A percentile compares a stretch with the other conserved stretches of the same genome.
phyloP scores from a whole-genome alignment of 2,888 invertebrate species.

The Mycogona germanica region DNA sequence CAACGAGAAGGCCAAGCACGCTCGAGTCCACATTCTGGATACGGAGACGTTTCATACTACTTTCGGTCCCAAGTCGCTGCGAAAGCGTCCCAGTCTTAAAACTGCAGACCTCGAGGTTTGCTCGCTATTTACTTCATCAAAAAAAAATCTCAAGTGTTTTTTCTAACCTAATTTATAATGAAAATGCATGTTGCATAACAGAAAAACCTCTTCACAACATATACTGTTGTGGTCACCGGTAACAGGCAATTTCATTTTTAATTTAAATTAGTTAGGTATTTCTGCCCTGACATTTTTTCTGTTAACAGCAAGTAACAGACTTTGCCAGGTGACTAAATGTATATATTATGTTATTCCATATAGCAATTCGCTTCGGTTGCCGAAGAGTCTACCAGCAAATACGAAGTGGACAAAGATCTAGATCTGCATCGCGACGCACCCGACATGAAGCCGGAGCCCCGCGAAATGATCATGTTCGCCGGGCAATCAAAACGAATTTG shows the following conservation, averaged over 20 bases:
- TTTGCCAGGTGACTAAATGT: too few relatives aligned
- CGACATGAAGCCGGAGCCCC: constrained; percentile 63
- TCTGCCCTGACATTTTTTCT: not conserved
- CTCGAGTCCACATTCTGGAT: constrained; percentile 85
- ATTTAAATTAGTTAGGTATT: not conserved
- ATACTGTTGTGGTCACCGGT: too few relatives aligned
- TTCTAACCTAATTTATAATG: too few relatives aligned
- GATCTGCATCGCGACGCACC: constrained; percentile 62
- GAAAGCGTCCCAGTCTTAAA: constrained; percentile 70
- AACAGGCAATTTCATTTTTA: not conserved
- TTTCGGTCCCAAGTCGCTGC: constrained; percentile 86
- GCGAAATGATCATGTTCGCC: constrained; percentile 90
- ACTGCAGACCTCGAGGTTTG: constrained; percentile 56
- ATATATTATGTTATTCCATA: too few relatives aligned
- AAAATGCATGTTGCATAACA: too few relatives aligned
- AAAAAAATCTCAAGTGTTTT: too few relatives aligned
- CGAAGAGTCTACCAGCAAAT: constrained; percentile 56
- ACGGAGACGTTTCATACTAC: constrained; percentile 89
- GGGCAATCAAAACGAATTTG: constrained; percentile 96
- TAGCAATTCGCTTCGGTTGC: constrained; percentile 50
- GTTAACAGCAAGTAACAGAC: too few relatives aligned
- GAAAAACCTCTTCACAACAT: too few relatives aligned
- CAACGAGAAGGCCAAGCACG: constrained; percentile 68
- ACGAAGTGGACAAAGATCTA: constrained; percentile 65
- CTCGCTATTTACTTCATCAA: not conserved